phyloP scores from a whole-genome alignment of 2,797 vertebrate genomes.

The Cyclura pinguis region DNA sequence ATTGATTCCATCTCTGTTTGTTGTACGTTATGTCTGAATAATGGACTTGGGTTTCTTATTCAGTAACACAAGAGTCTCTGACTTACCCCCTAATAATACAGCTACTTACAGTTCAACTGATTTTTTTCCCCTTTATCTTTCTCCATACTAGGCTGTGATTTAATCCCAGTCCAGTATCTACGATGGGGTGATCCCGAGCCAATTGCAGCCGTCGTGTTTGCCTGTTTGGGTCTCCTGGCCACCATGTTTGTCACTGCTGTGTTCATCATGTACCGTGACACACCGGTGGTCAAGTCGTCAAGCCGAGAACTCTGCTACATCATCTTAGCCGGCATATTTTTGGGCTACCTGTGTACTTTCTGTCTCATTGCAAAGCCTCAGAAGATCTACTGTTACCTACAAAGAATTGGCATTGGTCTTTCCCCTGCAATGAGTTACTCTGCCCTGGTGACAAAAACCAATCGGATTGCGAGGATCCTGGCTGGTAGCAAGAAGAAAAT shows the following conservation, averaged over 20 bases:
- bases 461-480: conserved; percentile 97
- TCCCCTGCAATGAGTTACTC: conserved; percentile 99
- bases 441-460: conserved; percentile 95
- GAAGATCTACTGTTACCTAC: conserved; percentile 94
- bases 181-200: conserved; percentile 97
- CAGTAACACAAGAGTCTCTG: neutral
- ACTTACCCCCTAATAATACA: neutral
- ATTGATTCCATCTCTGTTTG: neutral
- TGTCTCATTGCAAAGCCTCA: conserved; percentile 95
- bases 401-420: conserved; percentile 94
- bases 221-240: conserved; percentile 93
- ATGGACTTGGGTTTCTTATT: neutral
- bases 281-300: conserved; percentile 97
- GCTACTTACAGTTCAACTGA: neutral
- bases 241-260: conserved; percentile 94
- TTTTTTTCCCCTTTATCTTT: neutral
- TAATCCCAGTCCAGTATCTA: conserved; percentile 94
- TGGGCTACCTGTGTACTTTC: conserved; percentile 97
- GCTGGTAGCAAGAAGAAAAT: conserved; percentile 99
- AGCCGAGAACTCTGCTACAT: conserved; percentile 98
- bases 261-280: conserved; percentile 96
- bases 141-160: conserved; percentile 87
- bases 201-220: conserved; percentile 95
- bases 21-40: neutral
- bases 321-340: conserved; percentile 94